These are phyloP conservation scores for Macrophya alboannulata DNA, from an alignment of 2,888 invertebrate genomes.

Conservation along the genomic window DNA sequence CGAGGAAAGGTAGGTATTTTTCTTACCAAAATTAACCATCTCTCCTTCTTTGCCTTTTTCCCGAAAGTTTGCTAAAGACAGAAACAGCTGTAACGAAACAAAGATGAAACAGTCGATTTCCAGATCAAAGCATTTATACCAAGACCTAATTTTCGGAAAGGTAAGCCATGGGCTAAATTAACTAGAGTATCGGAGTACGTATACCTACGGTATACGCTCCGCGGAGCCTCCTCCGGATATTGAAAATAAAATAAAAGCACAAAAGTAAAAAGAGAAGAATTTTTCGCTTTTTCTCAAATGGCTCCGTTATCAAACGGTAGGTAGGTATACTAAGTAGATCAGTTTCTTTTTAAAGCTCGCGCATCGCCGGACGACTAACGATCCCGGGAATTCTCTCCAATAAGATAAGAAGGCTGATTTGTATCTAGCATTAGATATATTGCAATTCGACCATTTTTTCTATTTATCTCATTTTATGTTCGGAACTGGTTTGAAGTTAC, in stretches of 20 bases:
- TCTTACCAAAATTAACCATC: slow-evolving; percentile 3
- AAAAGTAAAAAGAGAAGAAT: background rate
- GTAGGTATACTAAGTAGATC: background rate
- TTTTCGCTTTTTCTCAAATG: background rate
- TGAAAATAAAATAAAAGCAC: background rate
- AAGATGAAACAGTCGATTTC: slow-evolving; percentile 20
- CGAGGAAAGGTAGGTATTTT: slow-evolving; percentile 27
- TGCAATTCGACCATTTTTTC: background rate
- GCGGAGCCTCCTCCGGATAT: no score
- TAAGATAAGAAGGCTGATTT: background rate
- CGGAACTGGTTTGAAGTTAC: no score
- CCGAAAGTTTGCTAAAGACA: background rate
- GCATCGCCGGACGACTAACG: background rate
- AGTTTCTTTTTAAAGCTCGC: slow-evolving; percentile 11
- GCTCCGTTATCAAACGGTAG: background rate
- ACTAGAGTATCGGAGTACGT: slow-evolving; percentile 1
- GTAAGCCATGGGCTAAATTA: slow-evolving; percentile 39
- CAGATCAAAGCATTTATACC: slow-evolving; percentile 44
- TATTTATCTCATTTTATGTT: background rate
- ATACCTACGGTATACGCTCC: background rate
- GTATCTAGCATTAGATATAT: background rate
- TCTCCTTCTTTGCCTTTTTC: background rate
- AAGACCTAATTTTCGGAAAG: slow-evolving; percentile 18
- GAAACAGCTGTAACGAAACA: slow-evolving; percentile 13
- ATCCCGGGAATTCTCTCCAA: background rate